Percentiles rank a stretch among this genome's conserved stretches.
Evolutionary conservation across 2,888 invertebrate species (phyloP).

Genomic region (Catocala fraxini): DNA sequence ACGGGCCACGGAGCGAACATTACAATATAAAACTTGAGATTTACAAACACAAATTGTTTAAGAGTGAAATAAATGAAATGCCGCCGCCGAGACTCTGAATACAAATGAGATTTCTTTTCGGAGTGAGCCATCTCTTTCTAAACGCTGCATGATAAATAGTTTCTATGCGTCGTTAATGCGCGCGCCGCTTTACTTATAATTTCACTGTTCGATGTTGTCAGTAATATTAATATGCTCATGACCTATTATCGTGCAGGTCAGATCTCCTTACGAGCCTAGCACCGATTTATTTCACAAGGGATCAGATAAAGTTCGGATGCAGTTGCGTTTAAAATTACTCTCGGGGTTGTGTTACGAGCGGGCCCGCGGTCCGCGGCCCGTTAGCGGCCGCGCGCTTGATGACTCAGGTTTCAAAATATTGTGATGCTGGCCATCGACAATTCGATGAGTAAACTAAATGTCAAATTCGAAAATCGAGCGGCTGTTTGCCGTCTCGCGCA

Average conservation of each 20-base stretch:
- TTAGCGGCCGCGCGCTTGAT: conserved; percentile 55
- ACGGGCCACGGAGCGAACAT: conserved; percentile 61
- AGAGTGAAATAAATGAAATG: conserved; percentile 79
- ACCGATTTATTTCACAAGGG: conserved; percentile 75
- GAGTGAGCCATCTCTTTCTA: conserved; percentile 81
- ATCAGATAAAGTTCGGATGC: conserved; percentile 78
- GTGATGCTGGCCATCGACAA: conserved; percentile 62
- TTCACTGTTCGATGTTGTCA: conserved; percentile 81
- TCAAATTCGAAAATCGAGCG: conserved; percentile 64
- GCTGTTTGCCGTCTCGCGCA: conserved; percentile 36
- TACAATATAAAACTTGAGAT: conserved; percentile 77
- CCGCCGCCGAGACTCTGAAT: conserved; percentile 67
- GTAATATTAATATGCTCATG: conserved; percentile 83
- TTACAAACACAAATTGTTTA: conserved; percentile 81
- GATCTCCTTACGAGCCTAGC: conserved; percentile 66
- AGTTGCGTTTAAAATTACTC: conserved; percentile 66
- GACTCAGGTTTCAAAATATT: conserved; percentile 80
- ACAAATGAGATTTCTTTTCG: conserved; percentile 81
- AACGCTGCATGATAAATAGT: conserved; percentile 80
- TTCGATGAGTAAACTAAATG: conserved; percentile 64
- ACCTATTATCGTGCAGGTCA: conserved; percentile 81
- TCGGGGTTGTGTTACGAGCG: conserved; percentile 61
- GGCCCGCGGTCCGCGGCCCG: conserved; percentile 58
- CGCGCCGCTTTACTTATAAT: conserved; percentile 77
- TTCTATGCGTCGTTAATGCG: conserved; percentile 80